Conservation (phyloP, 2,113 vertebrate genomes). For the Megaleporinus macrocephalus region DNA sequence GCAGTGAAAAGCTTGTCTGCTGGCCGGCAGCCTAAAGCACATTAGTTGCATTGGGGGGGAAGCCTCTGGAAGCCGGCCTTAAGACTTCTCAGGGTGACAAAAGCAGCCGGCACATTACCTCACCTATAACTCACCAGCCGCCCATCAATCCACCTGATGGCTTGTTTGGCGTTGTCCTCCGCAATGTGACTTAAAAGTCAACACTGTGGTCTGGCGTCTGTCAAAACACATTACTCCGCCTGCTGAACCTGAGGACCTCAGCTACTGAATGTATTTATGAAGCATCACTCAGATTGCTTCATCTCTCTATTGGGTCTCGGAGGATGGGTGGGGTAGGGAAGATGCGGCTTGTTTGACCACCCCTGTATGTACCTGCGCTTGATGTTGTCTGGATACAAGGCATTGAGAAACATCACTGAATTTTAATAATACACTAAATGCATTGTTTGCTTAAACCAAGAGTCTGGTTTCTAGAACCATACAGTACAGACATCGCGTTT, state of each 20-base stretch:
- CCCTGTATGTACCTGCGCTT: not conserved
- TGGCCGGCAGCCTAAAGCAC: constrained; percentile 75
- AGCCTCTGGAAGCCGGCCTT: constrained; percentile 73
- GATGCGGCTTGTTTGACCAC: not conserved
- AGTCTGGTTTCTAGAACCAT: no score
- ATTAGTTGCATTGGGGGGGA: constrained; percentile 72
- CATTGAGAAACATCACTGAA: not conserved
- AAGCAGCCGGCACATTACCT: constrained; percentile 52
- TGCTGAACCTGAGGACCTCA: constrained; percentile 19
- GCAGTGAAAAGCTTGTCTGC: constrained; percentile 70
- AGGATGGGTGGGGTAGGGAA: not conserved
- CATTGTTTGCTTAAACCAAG: not conserved
- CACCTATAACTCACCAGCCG: constrained; percentile 36
- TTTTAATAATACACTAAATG: not conserved
- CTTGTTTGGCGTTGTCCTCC: constrained; percentile 40
- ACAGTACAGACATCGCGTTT: no score
- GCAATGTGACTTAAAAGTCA: constrained; percentile 49
- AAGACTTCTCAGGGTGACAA: constrained; percentile 74
- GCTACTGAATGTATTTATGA: constrained; percentile 18
- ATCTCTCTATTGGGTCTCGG: not conserved
- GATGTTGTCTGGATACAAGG: not conserved
- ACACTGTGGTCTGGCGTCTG: constrained; percentile 46
- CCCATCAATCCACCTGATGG: constrained; percentile 54
- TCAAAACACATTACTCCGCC: constrained; percentile 40
- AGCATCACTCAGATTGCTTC: not conserved